phyloP scores from a whole-genome alignment of 2,797 vertebrate genomes.

The Podarcis lilfordi region DNA sequence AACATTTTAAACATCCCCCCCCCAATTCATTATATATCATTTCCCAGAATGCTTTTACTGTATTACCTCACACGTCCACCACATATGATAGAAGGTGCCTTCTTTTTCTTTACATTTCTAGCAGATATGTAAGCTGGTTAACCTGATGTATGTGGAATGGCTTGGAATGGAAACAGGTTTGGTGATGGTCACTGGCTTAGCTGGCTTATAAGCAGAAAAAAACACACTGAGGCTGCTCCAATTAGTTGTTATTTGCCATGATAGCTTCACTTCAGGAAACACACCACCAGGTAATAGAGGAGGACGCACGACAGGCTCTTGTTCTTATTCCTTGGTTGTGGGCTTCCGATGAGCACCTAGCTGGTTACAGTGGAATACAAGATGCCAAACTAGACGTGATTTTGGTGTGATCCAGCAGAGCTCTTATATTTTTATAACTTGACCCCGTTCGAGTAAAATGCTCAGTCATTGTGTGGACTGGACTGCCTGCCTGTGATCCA shows the following conservation, averaged over 20 bases:
- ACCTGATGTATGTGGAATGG: neutral
- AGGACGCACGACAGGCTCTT: neutral
- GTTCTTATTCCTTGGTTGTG: no score
- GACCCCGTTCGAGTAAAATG: neutral
- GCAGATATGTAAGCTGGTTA: neutral
- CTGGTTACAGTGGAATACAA: neutral
- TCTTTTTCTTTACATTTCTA: no score
- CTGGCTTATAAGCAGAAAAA: neutral
- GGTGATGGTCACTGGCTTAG: neutral
- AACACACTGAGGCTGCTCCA: neutral
- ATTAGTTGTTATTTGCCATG: neutral
- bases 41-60: no score
- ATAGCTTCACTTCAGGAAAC: neutral
- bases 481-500: neutral
- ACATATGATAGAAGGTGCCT: no score
- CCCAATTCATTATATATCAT: no score
- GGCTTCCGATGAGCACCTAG: neutral
- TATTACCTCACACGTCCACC: no score
- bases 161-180: neutral
- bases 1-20: no score
- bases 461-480: neutral
- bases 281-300: neutral
- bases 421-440: neutral
- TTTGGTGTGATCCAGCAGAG: neutral
- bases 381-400: neutral